Percentiles rank a stretch among this genome's conserved stretches.
Conservation (phyloP, 2,113 vertebrate species). For the Chionomys nivalis region DNA sequence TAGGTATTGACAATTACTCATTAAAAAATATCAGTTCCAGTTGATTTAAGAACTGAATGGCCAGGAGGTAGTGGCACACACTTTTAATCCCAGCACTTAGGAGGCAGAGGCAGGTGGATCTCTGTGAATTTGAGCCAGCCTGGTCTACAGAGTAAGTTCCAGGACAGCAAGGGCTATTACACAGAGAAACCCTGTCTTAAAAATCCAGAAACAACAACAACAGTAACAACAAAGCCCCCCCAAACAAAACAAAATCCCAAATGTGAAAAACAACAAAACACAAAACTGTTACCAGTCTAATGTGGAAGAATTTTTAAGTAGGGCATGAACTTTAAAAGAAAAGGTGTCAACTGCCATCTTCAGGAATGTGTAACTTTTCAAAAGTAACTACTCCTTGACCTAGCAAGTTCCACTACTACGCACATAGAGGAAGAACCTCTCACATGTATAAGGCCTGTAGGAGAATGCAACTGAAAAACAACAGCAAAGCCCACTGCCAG, state of each 20-base stretch:
- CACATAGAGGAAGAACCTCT: not conserved
- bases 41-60: constrained; percentile 31
- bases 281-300: too few relatives aligned
- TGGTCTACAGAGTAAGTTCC: too few relatives aligned
- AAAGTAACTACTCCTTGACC: not conserved
- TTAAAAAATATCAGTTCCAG: not conserved
- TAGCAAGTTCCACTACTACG: not conserved
- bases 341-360: not conserved
- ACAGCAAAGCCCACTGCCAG: not conserved
- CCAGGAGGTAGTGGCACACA: not conserved
- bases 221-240: too few relatives aligned
- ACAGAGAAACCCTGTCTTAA: not conserved
- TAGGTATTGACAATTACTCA: not conserved
- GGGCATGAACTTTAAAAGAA: not conserved
- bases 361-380: not conserved
- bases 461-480: not conserved
- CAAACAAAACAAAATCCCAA: not conserved
- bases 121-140: too few relatives aligned
- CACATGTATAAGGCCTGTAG: not conserved
- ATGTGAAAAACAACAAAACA: not conserved
- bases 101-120: not conserved
- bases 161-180: not conserved
- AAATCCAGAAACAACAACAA: not conserved
- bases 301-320: constrained; percentile 33
- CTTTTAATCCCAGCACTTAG: not conserved